These are phyloP conservation scores for Xiphophorus maculatus DNA, from an alignment of 2,113 vertebrate genomes.

Conservation along the genomic window DNA sequence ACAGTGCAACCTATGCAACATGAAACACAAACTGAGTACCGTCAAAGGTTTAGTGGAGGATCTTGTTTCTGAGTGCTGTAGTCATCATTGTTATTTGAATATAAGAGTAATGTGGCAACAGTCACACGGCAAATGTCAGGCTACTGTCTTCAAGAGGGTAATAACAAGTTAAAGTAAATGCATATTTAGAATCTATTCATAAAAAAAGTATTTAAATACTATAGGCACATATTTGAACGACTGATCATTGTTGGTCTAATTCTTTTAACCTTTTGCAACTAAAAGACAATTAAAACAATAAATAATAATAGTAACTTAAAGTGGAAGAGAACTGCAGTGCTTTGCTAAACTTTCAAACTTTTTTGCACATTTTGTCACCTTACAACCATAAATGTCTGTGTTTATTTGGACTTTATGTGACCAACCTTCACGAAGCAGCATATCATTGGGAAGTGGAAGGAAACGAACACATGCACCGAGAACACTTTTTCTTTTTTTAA, in stretches of 20 bases:
- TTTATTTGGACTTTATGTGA: too few relatives aligned
- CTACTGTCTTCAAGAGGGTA: not conserved
- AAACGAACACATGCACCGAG: too few relatives aligned
- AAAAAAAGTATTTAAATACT: not conserved
- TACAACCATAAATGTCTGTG: too few relatives aligned
- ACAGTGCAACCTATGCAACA: conserved; percentile 58
- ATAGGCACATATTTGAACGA: not conserved
- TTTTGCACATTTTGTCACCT: too few relatives aligned
- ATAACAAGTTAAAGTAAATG: not conserved
- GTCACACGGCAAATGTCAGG: conserved; percentile 3
- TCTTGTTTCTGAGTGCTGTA: conserved; percentile 50
- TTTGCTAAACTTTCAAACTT: too few relatives aligned
- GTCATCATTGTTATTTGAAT: conserved; percentile 44
- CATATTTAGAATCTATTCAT: not conserved
- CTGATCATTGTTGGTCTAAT: not conserved
- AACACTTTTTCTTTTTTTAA: too few relatives aligned
- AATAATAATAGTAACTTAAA: not conserved
- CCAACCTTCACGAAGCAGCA: too few relatives aligned
- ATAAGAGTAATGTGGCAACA: conserved; percentile 29
- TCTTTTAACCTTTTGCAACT: not conserved
- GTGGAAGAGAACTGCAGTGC: not conserved
- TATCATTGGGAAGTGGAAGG: too few relatives aligned
- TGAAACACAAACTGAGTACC: conserved; percentile 60
- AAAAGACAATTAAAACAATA: not conserved
- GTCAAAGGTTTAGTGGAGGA: conserved; percentile 37